Percentiles rank a stretch among this genome's conserved stretches.
These are phyloP conservation scores for Corythornis vintsioides DNA, from an alignment of 2,113 vertebrate genomes.

Conservation along the genomic window DNA sequence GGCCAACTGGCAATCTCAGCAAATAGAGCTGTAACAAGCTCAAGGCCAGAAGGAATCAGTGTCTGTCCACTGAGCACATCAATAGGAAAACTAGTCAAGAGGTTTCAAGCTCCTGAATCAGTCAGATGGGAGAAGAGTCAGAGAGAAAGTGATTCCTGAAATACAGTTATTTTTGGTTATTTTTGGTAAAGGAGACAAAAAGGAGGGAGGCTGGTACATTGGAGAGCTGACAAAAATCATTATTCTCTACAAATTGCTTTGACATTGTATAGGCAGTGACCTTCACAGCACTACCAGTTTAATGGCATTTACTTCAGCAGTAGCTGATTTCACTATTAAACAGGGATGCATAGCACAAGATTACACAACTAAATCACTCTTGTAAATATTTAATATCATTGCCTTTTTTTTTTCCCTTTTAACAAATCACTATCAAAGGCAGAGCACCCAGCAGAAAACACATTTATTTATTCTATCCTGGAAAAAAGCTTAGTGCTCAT, in stretches of 20 bases:
- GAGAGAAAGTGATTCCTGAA: conserved; percentile 44
- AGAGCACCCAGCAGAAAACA: conserved; percentile 76
- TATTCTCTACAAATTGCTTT: conserved; percentile 73
- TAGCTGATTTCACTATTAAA: conserved; percentile 79
- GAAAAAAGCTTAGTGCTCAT: conserved; percentile 75
- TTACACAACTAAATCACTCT: conserved; percentile 81
- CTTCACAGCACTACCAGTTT: conserved; percentile 71
- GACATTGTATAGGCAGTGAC: conserved; percentile 74
- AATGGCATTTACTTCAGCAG: conserved; percentile 75
- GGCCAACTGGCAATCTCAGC: conserved; percentile 1
- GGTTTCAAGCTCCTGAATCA: conserved; percentile 2
- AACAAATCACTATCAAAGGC: conserved; percentile 78
- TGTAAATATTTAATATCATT: conserved; percentile 83
- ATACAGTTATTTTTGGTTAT: conserved; percentile 59
- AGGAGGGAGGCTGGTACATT: conserved; percentile 26
- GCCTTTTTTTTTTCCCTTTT: conserved; percentile 73
- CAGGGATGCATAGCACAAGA: conserved; percentile 67
- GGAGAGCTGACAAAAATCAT: conserved; percentile 74
- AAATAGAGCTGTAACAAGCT: neutral
- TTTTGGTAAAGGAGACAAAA: conserved; percentile 65
- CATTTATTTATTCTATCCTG: conserved; percentile 79
- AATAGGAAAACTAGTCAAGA: conserved; percentile 27
- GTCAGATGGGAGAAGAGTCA: conserved; percentile 26
- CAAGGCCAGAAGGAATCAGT: neutral
- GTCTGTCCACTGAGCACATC: conserved; percentile 1